Evolutionary conservation across 1,140 invertebrate genomes (phyloP).

Genomic region (Anastrepha ludens): DNA sequence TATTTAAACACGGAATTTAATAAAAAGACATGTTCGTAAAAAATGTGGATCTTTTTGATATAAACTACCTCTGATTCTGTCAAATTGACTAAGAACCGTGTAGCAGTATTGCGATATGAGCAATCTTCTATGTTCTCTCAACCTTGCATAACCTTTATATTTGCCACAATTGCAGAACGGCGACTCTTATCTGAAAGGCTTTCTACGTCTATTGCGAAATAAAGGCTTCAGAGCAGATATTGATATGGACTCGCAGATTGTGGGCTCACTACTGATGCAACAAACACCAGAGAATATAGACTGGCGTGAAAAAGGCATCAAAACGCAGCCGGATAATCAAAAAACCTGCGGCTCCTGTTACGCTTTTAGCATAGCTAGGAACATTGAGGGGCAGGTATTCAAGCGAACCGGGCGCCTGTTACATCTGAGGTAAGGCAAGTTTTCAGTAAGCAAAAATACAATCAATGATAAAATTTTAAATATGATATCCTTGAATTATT

Average conservation of each 20-base stretch:
- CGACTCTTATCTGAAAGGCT: constrained; percentile 64
- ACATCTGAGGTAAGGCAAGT: constrained; percentile 19
- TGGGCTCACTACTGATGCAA: constrained; percentile 63
- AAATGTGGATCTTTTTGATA: no score
- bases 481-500: no score
- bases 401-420: constrained; percentile 77
- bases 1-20: no score
- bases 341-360: constrained; percentile 84
- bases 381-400: constrained; percentile 83
- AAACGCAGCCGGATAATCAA: constrained; percentile 80
- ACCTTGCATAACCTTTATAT: neutral
- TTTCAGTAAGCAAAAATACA: no score
- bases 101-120: no score
- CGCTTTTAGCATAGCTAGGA: constrained; percentile 82
- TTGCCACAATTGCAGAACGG: constrained; percentile 59
- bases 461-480: no score
- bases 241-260: constrained; percentile 64
- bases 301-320: constrained; percentile 82
- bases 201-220: constrained; percentile 64
- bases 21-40: no score
- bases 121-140: no score
- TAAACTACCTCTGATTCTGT: no score
- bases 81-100: no score
- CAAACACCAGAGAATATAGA: constrained; percentile 75
- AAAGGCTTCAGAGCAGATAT: constrained; percentile 52